These are phyloP conservation scores for honey bee (Apis mellifera) DNA, from an alignment of 1,140 invertebrate species.

Conservation along the genomic window Amel_HAv3.1 CM009944.2:6265001-6265500, in stretches of 20 bases:
- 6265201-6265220: constrained; percentile 71
- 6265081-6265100: constrained; percentile 54
- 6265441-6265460: too few relatives aligned
- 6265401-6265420: background rate
- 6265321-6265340: constrained; percentile 10
- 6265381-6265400: background rate
- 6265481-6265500: too few relatives aligned
- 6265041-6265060: constrained; percentile 13
- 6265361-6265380: background rate
- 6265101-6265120: constrained; percentile 31
- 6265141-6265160: constrained; percentile 66
- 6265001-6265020: background rate
- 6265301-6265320: constrained; percentile 43
- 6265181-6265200: constrained; percentile 73
- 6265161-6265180: constrained; percentile 76
- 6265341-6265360: constrained; percentile 7
- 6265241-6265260: constrained; percentile 27
- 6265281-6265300: constrained; percentile 23
- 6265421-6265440: background rate
- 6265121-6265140: constrained; percentile 25
- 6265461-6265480: too few relatives aligned
- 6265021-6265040: background rate
- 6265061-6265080: constrained; percentile 49
- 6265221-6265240: constrained; percentile 19
- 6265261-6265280: constrained; percentile 28